Base-by-base conservation (phyloP, 2,888 invertebrate species). In the Tanytarsus gracilentus region DNA sequence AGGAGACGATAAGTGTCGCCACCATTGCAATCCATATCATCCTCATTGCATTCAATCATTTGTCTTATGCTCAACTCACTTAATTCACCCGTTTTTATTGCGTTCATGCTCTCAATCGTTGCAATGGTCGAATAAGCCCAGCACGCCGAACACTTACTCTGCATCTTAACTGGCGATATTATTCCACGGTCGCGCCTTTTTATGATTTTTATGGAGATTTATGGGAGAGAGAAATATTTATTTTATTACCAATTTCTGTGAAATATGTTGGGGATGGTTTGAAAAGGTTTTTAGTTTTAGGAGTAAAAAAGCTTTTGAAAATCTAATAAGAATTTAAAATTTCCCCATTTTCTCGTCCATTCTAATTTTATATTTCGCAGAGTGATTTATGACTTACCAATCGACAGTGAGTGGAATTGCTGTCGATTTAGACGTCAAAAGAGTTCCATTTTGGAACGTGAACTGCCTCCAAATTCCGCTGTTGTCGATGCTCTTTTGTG, bases 71-170 rank as follows among this genome's bases (percentile, higher is more conserved):
- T 80, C 1, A 88, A 86, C 56, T 79, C 73, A 11, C n/a, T n/a
- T 33, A 33, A 33, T 71, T 90, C 89, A 51, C 84, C 78, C 26
- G 81, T 81, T 66, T 78, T 78, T 18, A 88, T 79, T 1, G 88
- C 87, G 50, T 79, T 72, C 85, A 88, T 86, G 0, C 87, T 79
- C 71, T 91, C 91, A 51, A 85, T 78, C 27, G 82, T 81, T 65
- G 83, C 86, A 1, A 88, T 76, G 0, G 84, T 82, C 68, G 88
- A 86, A 72, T 88, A 89, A 0, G 90, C 90, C 89, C 90, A 91
- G 70, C 91, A 91, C 0, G 88, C 90, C 1, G 90, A 90, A 72
- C 91, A 91, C 8, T 77, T 67, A 9, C 82, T 82, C 71, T 91
- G 91, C 70, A 84, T 81, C 58, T 80, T 78, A 0, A 91, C 79